These are phyloP conservation scores for Melanotus villosus DNA, from an alignment of 2,888 invertebrate genomes.

Conservation along the genomic window DNA sequence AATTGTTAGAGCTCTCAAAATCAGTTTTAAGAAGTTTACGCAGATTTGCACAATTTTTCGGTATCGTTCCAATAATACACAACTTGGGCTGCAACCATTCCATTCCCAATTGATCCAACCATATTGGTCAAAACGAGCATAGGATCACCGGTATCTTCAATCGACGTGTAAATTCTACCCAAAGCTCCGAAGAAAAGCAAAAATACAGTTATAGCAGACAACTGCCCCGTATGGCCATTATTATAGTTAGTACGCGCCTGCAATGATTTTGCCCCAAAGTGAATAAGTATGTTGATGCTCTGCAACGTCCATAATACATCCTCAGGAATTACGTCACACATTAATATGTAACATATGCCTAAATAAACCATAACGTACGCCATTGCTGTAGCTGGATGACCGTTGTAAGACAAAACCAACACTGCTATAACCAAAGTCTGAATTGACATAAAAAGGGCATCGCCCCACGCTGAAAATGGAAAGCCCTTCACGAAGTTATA, in stretches of 20 bases:
- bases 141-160: slow-evolving; percentile 96
- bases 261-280: slow-evolving; percentile 88
- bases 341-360: slow-evolving; percentile 74
- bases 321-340: slow-evolving; percentile 83
- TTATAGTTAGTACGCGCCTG: slow-evolving; percentile 91
- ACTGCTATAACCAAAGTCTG: slow-evolving; percentile 85
- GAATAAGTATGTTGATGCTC: slow-evolving; percentile 80
- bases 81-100: slow-evolving; percentile 86
- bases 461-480: slow-evolving; percentile 87
- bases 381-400: slow-evolving; percentile 69
- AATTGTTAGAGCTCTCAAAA: no score
- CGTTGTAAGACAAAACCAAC: slow-evolving; percentile 80
- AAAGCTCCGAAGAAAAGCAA: slow-evolving; percentile 90
- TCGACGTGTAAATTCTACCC: slow-evolving; percentile 96
- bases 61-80: slow-evolving; percentile 78
- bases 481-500: slow-evolving; percentile 93
- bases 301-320: slow-evolving; percentile 86
- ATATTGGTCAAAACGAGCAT: slow-evolving; percentile 88
- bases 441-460: slow-evolving; percentile 88
- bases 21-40: no score
- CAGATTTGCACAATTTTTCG: no score
- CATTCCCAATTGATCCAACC: slow-evolving; percentile 84
- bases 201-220: slow-evolving; percentile 90
- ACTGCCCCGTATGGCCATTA: slow-evolving; percentile 93
- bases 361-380: slow-evolving; percentile 77